Conservation (phyloP, 2,797 vertebrate species). For the Melanotaenia nigrans region DNA sequence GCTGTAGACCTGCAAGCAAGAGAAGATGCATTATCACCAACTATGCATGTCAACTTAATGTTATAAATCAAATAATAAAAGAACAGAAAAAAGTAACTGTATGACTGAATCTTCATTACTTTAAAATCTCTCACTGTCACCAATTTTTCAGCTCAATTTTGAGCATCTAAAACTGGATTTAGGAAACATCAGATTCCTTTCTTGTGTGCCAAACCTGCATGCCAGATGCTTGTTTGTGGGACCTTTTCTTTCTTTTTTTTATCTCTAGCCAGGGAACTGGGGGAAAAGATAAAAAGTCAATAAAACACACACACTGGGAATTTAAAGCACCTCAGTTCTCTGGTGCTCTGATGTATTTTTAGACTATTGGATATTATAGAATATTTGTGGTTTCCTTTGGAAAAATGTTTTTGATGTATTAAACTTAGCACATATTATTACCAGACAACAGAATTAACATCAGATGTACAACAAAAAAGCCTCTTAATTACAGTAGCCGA, state of each 20-base stretch:
- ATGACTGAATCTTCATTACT: constrained; percentile 15
- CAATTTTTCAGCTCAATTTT: constrained; percentile 14
- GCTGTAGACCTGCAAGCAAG: neutral
- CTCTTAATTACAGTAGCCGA: neutral
- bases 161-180: constrained; percentile 18
- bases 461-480: neutral
- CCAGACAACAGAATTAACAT: neutral
- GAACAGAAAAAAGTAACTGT: neutral
- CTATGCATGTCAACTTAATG: constrained; percentile 21
- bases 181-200: constrained; percentile 44
- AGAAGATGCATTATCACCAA: constrained; percentile 9
- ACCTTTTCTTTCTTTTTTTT: constrained; percentile 22
- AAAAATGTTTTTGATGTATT: constrained; percentile 1
- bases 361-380: constrained; percentile 15
- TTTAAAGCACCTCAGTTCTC: neutral
- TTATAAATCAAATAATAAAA: constrained; percentile 44
- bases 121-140: neutral
- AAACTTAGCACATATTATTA: neutral
- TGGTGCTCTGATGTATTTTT: constrained; percentile 14
- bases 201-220: constrained; percentile 42
- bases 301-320: constrained; percentile 21
- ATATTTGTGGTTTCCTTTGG: constrained; percentile 14
- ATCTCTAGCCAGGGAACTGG: constrained; percentile 36
- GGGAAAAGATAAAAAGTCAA: neutral
- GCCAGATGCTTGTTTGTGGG: constrained; percentile 66